A percentile compares a stretch with the other conserved stretches of the same genome.
These are phyloP conservation scores for Drosophila navojoa DNA, from an alignment of 1,140 invertebrate genomes.

Conservation along the genomic window DNA sequence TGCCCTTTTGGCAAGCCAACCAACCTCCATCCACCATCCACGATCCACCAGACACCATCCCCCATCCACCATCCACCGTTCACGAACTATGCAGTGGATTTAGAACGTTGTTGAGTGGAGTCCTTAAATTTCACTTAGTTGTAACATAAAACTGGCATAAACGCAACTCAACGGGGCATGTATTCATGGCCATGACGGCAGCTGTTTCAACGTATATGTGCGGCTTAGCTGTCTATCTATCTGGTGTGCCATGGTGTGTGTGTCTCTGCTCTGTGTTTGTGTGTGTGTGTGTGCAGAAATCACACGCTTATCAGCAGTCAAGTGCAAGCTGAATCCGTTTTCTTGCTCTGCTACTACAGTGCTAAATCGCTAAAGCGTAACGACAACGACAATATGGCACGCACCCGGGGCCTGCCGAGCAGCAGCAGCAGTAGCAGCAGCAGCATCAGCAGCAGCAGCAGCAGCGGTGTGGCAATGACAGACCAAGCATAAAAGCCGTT, in stretches of 20 bases:
- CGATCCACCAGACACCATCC: not conserved
- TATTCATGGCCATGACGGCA: constrained; percentile 73
- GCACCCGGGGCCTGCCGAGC: constrained; percentile 6
- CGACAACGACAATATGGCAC: constrained; percentile 68
- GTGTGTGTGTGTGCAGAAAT: constrained; percentile 55
- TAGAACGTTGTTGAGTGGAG: constrained; percentile 70
- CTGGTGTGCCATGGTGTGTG: not conserved
- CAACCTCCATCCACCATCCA: not conserved
- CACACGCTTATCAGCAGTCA: constrained; percentile 80
- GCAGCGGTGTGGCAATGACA: constrained; percentile 53
- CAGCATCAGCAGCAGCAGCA: not conserved
- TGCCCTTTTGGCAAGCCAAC: constrained; percentile 12
- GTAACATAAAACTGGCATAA: constrained; percentile 80
- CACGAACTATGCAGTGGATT: constrained; percentile 72
- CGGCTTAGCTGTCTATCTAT: constrained; percentile 4
- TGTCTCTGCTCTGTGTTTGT: constrained; percentile 3
- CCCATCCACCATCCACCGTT: not conserved
- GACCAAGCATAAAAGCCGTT: constrained; percentile 72
- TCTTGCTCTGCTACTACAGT: constrained; percentile 65
- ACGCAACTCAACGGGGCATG: constrained; percentile 77
- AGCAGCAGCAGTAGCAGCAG: not conserved
- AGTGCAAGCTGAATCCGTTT: constrained; percentile 78
- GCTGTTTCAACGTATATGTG: constrained; percentile 22
- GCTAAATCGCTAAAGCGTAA: constrained; percentile 77
- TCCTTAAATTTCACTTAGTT: constrained; percentile 83